A percentile compares a stretch with the other conserved stretches of the same genome.
Evolutionary conservation across 2,888 invertebrate genomes (phyloP).

Genomic region (Ophion ellenae): DNA sequence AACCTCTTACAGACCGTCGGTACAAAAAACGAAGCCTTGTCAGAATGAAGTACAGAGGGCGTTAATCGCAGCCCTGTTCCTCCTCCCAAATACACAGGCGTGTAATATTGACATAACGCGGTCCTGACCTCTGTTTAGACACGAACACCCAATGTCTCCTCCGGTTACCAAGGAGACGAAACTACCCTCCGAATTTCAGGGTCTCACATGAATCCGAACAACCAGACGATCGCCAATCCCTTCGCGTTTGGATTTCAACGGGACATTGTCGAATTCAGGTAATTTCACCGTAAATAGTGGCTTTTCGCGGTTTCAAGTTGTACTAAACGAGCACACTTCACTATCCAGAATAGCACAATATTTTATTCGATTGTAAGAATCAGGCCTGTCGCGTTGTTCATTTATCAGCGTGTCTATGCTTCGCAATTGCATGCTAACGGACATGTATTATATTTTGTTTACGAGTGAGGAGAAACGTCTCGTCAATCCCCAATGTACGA

Average conservation of each 20-base stretch:
- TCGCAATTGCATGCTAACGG: neutral
- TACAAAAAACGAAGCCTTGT: neutral
- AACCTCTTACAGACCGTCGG: neutral
- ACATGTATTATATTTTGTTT: neutral
- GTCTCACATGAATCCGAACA: constrained; percentile 50
- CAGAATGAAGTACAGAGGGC: constrained; percentile 33
- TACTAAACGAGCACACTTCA: neutral
- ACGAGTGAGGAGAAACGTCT: constrained; percentile 19
- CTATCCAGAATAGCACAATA: too few species aligned
- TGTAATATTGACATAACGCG: constrained; percentile 72
- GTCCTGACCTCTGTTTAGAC: constrained; percentile 70
- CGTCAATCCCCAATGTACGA: constrained; percentile 49
- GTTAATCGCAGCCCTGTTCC: constrained; percentile 1
- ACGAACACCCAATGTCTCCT: constrained; percentile 66
- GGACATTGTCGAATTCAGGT: constrained; percentile 44
- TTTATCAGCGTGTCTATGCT: neutral
- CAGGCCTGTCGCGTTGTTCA: neutral
- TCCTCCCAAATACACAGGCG: constrained; percentile 36
- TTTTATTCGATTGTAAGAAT: neutral
- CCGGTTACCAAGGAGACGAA: constrained; percentile 70
- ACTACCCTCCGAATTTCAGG: constrained; percentile 68
- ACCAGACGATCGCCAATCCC: constrained; percentile 39
- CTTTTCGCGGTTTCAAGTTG: neutral
- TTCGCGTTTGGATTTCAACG: constrained; percentile 40
- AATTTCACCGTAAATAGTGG: neutral